Percentiles rank a stretch among this genome's conserved stretches.
These are phyloP conservation scores for Teleogryllus oceanicus DNA, from an alignment of 2,888 invertebrate species.

Conservation along the genomic window DNA sequence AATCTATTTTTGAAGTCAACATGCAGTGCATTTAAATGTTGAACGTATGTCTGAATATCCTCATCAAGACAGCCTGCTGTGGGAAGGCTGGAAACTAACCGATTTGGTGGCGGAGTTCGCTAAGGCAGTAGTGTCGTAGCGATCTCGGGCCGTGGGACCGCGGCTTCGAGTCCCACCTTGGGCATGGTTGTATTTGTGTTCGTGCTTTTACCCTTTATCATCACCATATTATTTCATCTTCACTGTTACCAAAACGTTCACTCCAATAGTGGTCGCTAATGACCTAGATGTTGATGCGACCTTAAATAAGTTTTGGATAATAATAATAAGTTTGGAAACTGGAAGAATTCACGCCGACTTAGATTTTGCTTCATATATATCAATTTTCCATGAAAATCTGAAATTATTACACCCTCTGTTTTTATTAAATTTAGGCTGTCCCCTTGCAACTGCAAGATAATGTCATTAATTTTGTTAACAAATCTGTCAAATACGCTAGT, in stretches of 20 bases:
- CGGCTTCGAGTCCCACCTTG: too few species aligned
- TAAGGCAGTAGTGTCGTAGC: too few species aligned
- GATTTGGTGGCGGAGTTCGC: too few species aligned
- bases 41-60: neutral
- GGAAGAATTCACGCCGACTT: neutral
- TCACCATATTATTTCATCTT: too few species aligned
- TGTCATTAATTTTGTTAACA: neutral
- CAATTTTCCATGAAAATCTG: neutral
- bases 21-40: neutral
- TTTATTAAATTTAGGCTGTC: neutral
- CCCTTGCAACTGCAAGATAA: neutral
- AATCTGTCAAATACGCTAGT: neutral
- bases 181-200: too few species aligned
- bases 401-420: neutral
- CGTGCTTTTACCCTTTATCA: too few species aligned
- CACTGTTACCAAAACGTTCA: too few species aligned
- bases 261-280: too few species aligned
- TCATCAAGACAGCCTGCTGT: neutral
- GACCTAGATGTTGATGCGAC: too few species aligned
- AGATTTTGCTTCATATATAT: neutral
- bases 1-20: neutral
- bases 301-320: too few species aligned
- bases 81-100: neutral
- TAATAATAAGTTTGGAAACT: too few species aligned
- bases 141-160: too few species aligned